A percentile compares a stretch with the other conserved stretches of the same genome.
Evolutionary conservation across 37 sponge, comb jelly and placozoan species (phyloP).

Genomic region (Diacarnus erythraeanus): DNA sequence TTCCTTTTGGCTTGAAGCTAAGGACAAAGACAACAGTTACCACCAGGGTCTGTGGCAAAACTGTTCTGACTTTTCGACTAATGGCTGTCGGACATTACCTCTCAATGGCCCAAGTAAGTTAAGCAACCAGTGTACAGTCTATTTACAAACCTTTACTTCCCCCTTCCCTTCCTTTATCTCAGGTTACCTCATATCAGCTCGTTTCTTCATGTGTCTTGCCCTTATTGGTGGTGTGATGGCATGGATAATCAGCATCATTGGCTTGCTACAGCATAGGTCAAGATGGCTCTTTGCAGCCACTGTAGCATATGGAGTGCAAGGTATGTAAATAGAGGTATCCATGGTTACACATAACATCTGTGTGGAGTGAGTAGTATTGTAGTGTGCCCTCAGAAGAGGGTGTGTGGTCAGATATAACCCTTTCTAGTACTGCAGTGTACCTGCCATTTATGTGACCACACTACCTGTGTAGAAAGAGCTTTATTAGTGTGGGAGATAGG

Average conservation of each 20-base stretch:
- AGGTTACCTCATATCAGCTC: slow-evolving; percentile 23
- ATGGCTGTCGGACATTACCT: neutral
- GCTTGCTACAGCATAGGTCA: slow-evolving; percentile 36
- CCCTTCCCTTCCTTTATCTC: neutral
- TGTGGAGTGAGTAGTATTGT: too few relatives aligned
- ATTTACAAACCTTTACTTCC: neutral
- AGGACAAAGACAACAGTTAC: neutral
- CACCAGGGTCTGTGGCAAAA: slow-evolving; percentile 59
- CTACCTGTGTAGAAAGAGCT: too few relatives aligned
- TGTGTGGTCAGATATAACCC: too few relatives aligned
- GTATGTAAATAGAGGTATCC: slow-evolving; percentile 8
- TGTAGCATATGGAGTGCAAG: slow-evolving; percentile 22
- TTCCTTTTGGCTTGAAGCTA: slow-evolving; percentile 36
- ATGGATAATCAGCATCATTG: slow-evolving; percentile 41
- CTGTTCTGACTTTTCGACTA: slow-evolving; percentile 13
- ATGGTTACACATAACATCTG: too few relatives aligned
- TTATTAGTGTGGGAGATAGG: too few relatives aligned
- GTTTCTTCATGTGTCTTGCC: slow-evolving; percentile 38
- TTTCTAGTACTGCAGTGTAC: too few relatives aligned
- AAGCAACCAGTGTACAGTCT: neutral
- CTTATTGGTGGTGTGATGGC: slow-evolving; percentile 40
- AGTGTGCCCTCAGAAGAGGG: too few relatives aligned
- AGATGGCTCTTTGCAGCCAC: slow-evolving; percentile 26
- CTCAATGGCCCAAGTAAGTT: slow-evolving; percentile 16
- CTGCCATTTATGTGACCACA: too few relatives aligned